Conservation (phyloP, 2,113 vertebrate genomes). For the Ameiurus melas region DNA sequence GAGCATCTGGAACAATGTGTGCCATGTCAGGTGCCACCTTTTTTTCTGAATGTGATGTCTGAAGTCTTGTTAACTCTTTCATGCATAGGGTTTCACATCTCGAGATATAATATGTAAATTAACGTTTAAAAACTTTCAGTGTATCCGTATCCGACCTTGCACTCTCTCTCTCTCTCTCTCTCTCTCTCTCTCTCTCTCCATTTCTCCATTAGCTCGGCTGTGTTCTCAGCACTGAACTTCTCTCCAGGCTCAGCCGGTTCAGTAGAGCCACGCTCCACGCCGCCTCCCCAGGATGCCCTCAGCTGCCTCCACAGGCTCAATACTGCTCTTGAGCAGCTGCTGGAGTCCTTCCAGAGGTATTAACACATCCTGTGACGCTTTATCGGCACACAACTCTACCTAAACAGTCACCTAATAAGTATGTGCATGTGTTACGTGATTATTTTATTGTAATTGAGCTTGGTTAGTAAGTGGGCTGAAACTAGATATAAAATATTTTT, state of each 20-base stretch:
- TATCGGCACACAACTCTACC: not conserved
- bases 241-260: constrained; percentile 59
- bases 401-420: not conserved
- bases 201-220: constrained; percentile 67
- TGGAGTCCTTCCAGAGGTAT: constrained; percentile 82
- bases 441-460: not conserved
- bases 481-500: too few species aligned
- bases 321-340: constrained; percentile 80
- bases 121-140: not conserved
- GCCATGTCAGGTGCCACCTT: constrained; percentile 76
- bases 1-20: constrained; percentile 82
- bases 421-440: not conserved
- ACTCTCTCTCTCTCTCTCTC: not conserved
- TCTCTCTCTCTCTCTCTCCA: too few species aligned
- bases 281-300: constrained; percentile 79
- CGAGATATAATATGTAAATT: not conserved
- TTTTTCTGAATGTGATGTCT: not conserved
- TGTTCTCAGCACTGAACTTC: constrained; percentile 72
- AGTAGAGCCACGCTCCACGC: constrained; percentile 53
- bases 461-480: not conserved
- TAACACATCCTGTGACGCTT: not conserved
- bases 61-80: not conserved
- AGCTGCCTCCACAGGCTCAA: constrained; percentile 80
- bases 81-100: not conserved
- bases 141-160: too few species aligned